Evolutionary conservation across 2,113 vertebrate species (phyloP).

Genomic region (Noctilio leporinus): DNA sequence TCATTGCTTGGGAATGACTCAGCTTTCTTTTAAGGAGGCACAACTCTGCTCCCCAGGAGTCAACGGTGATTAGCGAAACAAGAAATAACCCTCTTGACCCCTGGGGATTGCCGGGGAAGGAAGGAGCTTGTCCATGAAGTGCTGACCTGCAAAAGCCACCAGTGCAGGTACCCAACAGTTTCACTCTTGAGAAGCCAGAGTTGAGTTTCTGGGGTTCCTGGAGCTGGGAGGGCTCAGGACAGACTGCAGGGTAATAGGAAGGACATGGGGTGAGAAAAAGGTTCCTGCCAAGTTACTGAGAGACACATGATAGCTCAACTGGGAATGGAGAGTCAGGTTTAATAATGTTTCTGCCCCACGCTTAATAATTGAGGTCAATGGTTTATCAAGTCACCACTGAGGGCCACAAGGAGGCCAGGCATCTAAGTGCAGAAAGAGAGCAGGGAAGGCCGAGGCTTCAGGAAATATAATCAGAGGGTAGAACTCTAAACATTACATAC

Average conservation of each 20-base stretch:
- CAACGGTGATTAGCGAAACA: neutral
- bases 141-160: neutral
- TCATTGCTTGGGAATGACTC: conserved; percentile 19
- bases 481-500: neutral
- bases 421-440: conserved; percentile 70
- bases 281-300: conserved; percentile 77
- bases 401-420: conserved; percentile 75
- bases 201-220: conserved; percentile 64
- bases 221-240: conserved; percentile 69
- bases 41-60: conserved; percentile 8
- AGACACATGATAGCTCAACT: conserved; percentile 83
- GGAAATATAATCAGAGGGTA: neutral
- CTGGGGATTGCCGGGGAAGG: neutral
- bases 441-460: conserved; percentile 48
- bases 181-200: conserved; percentile 35
- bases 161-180: conserved; percentile 27
- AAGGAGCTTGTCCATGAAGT: neutral
- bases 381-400: conserved; percentile 70
- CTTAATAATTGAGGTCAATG: conserved; percentile 85
- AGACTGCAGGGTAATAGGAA: conserved; percentile 80
- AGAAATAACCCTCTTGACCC: neutral
- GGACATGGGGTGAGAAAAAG: conserved; percentile 84
- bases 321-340: conserved; percentile 83
- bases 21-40: neutral
- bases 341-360: conserved; percentile 79